Base-by-base conservation (phyloP, 2,888 invertebrate species). In the Chrysina gloriosa region DNA sequence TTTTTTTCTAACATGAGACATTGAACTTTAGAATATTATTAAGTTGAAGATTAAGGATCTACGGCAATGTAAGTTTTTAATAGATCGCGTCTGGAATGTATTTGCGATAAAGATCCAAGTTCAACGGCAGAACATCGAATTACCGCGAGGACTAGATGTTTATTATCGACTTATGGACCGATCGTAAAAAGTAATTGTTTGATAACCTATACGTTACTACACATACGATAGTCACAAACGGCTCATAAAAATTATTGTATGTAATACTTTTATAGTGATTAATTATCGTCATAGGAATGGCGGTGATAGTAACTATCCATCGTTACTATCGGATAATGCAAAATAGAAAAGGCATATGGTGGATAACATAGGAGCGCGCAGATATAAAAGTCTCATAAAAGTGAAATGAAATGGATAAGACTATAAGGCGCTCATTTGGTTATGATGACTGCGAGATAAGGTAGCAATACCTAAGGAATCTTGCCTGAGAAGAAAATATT, bases 71-170 rank as follows among this genome's bases (percentile, higher is more conserved):
- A 61, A 61, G 58, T 42, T 61, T 54, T 61, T 61, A 61, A 61
- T 61, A 61, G 45, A 61, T 61, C 27, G 39, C 42, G 25, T 45
- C 7, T 42, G 58, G 42, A 61, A 61, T 61, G 58, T 61, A 42
- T 61, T 61, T 45, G 58, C 58, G 58, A 61, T 61, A 61, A 61
- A 42, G 29, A 61, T 61, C 42, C 58, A 58, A 58, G 58, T 58
- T 42, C 58, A 61, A 39, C 27, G 58, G 14, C 58, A 42, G 58
- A 42, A 61, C 58, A 27, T 61, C 58, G 42, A 42, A 61, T 61
- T 61, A 42, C 58, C 42, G 7, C 27, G 27, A 16, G 42, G 58
- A 61, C 27, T 61, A 61, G 25, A 61, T 25, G 27, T 61, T 58
- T 42, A 58, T 58, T 58, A 58, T 58, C 25, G 42, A 58, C 42